phyloP scores from a whole-genome alignment of 2,113 vertebrate species.

The Pantherophis guttatus region DNA sequence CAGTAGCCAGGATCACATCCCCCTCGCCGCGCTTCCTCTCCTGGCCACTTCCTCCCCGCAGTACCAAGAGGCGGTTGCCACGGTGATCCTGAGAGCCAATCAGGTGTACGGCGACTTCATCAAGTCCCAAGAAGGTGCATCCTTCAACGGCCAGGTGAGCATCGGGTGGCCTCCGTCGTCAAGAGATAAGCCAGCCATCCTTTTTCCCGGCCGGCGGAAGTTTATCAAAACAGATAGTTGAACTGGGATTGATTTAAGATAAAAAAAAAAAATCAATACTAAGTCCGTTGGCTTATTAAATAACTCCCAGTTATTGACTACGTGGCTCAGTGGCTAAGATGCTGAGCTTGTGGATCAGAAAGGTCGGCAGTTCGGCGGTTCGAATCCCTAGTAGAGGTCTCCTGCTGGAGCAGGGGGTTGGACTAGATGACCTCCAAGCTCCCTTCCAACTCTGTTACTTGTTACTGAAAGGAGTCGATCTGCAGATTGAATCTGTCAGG shows the following conservation, averaged over 20 bases:
- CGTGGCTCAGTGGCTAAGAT: no score
- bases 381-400: no score
- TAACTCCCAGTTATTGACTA: not conserved
- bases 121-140: slow-evolving; percentile 83
- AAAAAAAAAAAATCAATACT: not conserved
- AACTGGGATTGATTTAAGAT: not conserved
- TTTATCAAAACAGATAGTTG: not conserved
- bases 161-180: slow-evolving; percentile 7
- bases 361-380: no score
- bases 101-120: slow-evolving; percentile 91
- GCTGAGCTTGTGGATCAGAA: no score
- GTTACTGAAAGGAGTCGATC: not conserved
- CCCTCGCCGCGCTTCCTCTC: slow-evolving; percentile 90
- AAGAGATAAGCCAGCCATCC: slow-evolving; percentile 33
- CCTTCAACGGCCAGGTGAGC: slow-evolving; percentile 91
- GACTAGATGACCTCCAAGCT: no score
- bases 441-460: no score
- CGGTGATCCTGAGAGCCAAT: slow-evolving; percentile 91
- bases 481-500: not conserved
- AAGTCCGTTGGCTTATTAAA: not conserved
- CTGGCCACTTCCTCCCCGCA: slow-evolving; percentile 91
- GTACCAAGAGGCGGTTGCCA: slow-evolving; percentile 93
- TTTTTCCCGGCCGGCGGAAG: slow-evolving; percentile 34
- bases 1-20: slow-evolving; percentile 97
- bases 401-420: no score